These are phyloP conservation scores for Eupsilia transversa DNA, from an alignment of 2,888 invertebrate species.

Conservation along the genomic window DNA sequence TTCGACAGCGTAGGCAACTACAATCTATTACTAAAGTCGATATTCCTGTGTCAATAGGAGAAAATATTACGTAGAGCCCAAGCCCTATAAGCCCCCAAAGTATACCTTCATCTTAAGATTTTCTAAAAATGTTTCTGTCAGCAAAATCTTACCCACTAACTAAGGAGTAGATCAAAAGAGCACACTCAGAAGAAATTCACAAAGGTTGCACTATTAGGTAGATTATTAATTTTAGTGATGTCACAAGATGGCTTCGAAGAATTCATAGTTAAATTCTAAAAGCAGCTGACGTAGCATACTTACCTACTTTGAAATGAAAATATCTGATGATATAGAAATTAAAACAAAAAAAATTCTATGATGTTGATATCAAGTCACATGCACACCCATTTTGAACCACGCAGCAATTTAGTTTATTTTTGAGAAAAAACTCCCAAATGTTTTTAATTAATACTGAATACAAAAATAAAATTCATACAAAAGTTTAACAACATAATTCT, in stretches of 20 bases:
- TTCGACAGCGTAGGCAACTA: not conserved
- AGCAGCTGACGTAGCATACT: not conserved
- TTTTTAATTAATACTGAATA: slow-evolving; percentile 11
- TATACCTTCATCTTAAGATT: not conserved
- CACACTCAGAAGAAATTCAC: not conserved
- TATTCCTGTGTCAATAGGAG: not conserved
- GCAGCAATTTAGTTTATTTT: not conserved
- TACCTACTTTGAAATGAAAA: not conserved
- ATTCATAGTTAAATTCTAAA: slow-evolving; percentile 8
- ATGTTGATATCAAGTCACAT: not conserved
- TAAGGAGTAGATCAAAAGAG: slow-evolving; percentile 21
- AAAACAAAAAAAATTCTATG: not conserved
- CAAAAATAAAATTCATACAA: not conserved
- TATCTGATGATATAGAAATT: not conserved
- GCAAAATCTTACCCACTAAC: too few species aligned
- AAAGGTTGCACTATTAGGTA: not conserved
- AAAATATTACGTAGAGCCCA: not conserved
- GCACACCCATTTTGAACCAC: not conserved
- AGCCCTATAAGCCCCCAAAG: too few species aligned
- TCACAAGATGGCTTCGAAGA: not conserved
- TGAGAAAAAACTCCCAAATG: not conserved
- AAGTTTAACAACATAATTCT: slow-evolving; percentile 11
- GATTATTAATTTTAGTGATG: slow-evolving; percentile 18
- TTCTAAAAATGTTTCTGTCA: not conserved
- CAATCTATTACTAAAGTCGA: not conserved